A percentile compares a stretch with the other conserved stretches of the same genome.
phyloP scores from a whole-genome alignment of 92 coral and sea anemone genomes.

The Micromussa lordhowensis region DNA sequence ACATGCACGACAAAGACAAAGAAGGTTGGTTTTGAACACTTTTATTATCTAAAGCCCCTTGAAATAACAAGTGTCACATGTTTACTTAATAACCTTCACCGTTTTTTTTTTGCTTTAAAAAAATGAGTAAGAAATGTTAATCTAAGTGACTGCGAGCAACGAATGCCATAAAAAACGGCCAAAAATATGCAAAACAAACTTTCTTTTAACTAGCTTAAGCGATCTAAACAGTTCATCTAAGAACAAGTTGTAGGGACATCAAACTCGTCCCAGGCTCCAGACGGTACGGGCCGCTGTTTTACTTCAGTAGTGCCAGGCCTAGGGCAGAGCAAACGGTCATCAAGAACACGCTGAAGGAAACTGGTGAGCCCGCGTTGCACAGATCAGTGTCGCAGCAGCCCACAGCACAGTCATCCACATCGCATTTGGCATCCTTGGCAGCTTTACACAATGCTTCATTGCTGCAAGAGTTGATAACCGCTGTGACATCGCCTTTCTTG shows the following conservation, averaged over 20 bases:
- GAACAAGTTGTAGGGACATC: neutral
- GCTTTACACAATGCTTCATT: neutral
- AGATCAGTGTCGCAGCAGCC: conserved; percentile 28
- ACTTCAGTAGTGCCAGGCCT: conserved; percentile 9
- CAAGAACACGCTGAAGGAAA: conserved; percentile 10
- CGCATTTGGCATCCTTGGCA: neutral
- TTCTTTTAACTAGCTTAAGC: no score
- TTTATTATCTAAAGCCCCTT: no score
- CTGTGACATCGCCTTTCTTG: neutral
- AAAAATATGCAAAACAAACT: no score
- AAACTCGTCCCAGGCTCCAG: neutral
- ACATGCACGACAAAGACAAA: no score
- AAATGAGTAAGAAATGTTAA: no score
- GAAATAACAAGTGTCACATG: no score
- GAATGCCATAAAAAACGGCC: no score
- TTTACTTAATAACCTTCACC: no score
- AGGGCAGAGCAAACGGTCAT: conserved; percentile 18
- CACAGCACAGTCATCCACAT: neutral
- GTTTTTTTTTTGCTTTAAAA: no score
- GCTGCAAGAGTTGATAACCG: neutral
- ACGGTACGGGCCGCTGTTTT: neutral
- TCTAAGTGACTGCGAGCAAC: no score
- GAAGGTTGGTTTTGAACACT: no score
- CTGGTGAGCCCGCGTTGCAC: conserved; percentile 7
- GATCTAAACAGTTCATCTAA: neutral